Base-by-base conservation (phyloP, 1,140 invertebrate genomes). In the Calephelis virginiensis region DNA sequence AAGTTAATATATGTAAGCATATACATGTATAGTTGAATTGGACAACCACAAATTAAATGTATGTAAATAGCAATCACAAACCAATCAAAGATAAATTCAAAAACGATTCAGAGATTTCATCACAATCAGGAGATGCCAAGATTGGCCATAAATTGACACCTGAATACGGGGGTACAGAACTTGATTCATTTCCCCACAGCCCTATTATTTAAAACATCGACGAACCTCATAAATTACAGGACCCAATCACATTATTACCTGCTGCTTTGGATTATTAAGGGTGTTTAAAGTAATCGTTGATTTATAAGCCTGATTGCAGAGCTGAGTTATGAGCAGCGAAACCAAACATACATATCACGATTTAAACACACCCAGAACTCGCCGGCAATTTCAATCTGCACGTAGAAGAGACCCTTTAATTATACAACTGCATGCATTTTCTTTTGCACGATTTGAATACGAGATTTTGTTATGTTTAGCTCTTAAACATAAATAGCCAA, bases 71-170 rank as follows among this genome's bases (percentile, higher is more conserved):
- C 12, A 59, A 59, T 59, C 53, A 59, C 6, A 59, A 59, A 59
- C 53, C 53, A 59, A 59, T 59, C 53, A 59, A 12, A 37, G 12
- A 11, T 10, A 38, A 59, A 59, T 59, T 59, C 12, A 59, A 59
- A 53, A 59, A 59, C 14, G 17, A 59, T 59, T 59, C 28, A 28
- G 5, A 38, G 53, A 59, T 59, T 28, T 11, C 53, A 59, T 59
- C 53, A 59, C 53, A 59, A 59, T 59, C 53, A 59, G 53, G 37
- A 38, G 53, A 12, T 37, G 37, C 53, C 9, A 12, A 11, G 28
- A 59, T 59, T 59, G 12, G 17, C 59, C 61, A 64, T 67, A 73
- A 73, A 70, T 67, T 63, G 47, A 69, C 45, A 72, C 49, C 63
- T 64, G 63, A 64, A 56, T 53, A 17, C 50, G n/a, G 38, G 49